phyloP scores from a whole-genome alignment of 2,113 vertebrate genomes.

The Peromyscus maniculatus region DNA sequence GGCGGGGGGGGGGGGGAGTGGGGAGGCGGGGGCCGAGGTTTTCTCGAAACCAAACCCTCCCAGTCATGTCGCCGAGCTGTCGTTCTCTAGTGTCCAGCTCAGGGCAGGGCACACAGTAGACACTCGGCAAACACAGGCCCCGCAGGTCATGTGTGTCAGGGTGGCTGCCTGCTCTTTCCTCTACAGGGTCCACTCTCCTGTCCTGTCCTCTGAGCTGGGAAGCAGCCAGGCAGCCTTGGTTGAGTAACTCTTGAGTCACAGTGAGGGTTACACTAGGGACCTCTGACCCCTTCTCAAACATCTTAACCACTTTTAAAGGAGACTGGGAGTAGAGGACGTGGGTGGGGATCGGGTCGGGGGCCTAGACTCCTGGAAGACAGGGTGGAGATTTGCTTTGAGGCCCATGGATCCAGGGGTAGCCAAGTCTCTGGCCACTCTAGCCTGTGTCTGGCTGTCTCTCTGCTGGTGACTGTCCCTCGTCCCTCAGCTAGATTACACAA shows the following conservation, averaged over 20 bases:
- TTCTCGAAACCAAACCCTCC: neutral
- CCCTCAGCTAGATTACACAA: neutral
- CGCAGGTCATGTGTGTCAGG: rapidly evolving
- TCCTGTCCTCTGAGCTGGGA: neutral
- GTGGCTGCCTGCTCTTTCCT: neutral
- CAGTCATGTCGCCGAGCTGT: neutral
- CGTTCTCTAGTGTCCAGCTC: neutral
- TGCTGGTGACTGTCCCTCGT: no score
- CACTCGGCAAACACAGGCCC: neutral
- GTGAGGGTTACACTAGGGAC: neutral
- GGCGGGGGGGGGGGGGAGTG: neutral
- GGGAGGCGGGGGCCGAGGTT: neutral
- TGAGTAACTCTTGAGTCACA: neutral
- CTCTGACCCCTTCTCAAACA: neutral
- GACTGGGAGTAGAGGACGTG: neutral
- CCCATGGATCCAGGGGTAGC: neutral
- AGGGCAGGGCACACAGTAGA: neutral
- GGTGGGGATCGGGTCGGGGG: neutral
- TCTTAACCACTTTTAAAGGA: slow-evolving; percentile 14
- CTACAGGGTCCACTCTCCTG: neutral
- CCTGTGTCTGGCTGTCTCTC: neutral
- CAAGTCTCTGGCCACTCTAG: neutral
- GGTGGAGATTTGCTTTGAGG: no score
- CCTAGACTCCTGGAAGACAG: neutral
- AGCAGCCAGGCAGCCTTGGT: neutral